Evolutionary conservation across 2,888 invertebrate species (phyloP).

Genomic region (Thumatha senex): DNA sequence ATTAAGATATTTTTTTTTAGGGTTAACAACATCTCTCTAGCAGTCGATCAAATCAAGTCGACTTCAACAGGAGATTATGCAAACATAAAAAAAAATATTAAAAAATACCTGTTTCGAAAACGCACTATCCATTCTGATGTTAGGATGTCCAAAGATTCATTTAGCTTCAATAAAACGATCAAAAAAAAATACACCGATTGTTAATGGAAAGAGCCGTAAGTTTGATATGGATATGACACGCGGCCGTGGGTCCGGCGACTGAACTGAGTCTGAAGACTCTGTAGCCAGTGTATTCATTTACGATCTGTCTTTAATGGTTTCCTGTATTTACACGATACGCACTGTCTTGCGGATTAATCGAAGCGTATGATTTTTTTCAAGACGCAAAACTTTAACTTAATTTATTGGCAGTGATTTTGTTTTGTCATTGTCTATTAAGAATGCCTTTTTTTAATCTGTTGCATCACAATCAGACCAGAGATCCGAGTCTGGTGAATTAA

Average conservation of each 20-base stretch:
- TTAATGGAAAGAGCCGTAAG: conserved; percentile 10
- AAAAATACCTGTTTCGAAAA: conserved; percentile 20
- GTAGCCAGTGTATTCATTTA: conserved; percentile 45
- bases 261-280: conserved; percentile 33
- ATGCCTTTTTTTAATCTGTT: no score
- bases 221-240: conserved; percentile 32
- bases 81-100: no score
- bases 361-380: conserved; percentile 1
- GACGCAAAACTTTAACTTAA: neutral
- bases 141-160: neutral
- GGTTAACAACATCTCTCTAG: no score
- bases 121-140: conserved; percentile 17
- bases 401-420: neutral
- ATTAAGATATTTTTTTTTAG: no score
- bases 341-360: conserved; percentile 5
- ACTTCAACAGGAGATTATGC: no score
- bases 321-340: conserved; percentile 51
- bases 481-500: no score
- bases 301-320: conserved; percentile 58
- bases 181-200: neutral
- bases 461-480: no score
- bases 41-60: no score
- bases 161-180: conserved; percentile 6
- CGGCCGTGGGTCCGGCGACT: conserved; percentile 37
- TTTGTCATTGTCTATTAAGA: no score